phyloP scores from a whole-genome alignment of 2,113 vertebrate species.

The Megaceryle torquata region DNA sequence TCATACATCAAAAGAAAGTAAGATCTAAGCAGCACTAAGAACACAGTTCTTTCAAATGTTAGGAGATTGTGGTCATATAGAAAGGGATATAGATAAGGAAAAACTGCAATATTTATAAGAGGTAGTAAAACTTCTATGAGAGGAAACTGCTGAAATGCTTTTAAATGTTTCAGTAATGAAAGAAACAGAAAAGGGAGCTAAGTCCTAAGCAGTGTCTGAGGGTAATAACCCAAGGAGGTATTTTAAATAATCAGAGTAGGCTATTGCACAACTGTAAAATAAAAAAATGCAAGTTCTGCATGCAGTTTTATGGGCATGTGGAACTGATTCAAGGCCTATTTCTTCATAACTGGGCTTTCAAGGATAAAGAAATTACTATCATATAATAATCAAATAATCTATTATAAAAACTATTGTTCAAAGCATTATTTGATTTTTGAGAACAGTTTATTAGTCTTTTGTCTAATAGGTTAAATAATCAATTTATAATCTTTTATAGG shows the following conservation, averaged over 20 bases:
- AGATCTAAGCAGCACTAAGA: background rate
- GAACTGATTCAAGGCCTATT: constrained; percentile 11
- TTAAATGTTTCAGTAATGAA: constrained; percentile 15
- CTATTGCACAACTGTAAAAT: background rate
- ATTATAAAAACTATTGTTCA: background rate
- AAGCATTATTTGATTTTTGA: background rate
- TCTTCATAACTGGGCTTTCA: constrained; percentile 12
- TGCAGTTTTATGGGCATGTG: constrained; percentile 1
- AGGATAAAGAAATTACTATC: background rate
- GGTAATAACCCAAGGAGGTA: background rate
- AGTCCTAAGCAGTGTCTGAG: background rate
- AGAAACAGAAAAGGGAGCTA: background rate
- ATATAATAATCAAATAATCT: background rate
- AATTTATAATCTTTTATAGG: background rate
- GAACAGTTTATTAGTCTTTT: background rate
- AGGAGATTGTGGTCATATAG: background rate
- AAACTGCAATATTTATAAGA: background rate
- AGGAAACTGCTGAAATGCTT: constrained; percentile 23
- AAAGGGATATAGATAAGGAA: background rate
- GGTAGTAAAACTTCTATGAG: background rate
- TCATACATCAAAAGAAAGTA: constrained; percentile 8
- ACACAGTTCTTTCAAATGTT: background rate
- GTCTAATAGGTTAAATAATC: background rate
- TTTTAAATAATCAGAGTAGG: background rate
- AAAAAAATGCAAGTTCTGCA: background rate